A percentile compares a stretch with the other conserved stretches of the same genome.
phyloP scores from a whole-genome alignment of 2,113 vertebrate species.

The Solea senegalensis region DNA sequence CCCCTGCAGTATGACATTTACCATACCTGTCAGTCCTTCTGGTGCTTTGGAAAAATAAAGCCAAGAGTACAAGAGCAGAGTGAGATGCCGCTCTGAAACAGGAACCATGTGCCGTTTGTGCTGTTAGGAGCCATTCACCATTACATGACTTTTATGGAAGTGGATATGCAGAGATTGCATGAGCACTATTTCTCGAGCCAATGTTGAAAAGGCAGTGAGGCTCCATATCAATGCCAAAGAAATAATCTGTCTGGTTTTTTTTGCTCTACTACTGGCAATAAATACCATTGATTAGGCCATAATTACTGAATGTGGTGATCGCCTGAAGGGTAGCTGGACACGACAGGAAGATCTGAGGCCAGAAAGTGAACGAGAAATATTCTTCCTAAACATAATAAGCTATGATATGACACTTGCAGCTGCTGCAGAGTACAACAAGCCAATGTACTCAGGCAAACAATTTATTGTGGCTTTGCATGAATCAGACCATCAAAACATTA shows the following conservation, averaged over 20 bases:
- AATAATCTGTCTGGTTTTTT: slow-evolving; percentile 24
- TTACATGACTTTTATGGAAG: slow-evolving; percentile 36
- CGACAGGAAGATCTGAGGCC: slow-evolving; percentile 15
- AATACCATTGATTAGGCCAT: slow-evolving; percentile 56
- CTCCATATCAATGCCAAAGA: slow-evolving; percentile 1
- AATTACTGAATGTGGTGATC: slow-evolving; percentile 28
- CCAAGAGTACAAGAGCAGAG: slow-evolving; percentile 48
- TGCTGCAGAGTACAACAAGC: slow-evolving; percentile 18
- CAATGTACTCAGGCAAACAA: neutral
- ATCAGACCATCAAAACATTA: slow-evolving; percentile 27
- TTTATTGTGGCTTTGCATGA: slow-evolving; percentile 10
- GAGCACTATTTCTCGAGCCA: slow-evolving; percentile 15
- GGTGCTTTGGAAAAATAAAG: slow-evolving; percentile 40
- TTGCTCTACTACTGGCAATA: slow-evolving; percentile 33
- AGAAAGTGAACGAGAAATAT: slow-evolving; percentile 39
- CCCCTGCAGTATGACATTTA: slow-evolving; percentile 27
- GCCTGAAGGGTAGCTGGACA: slow-evolving; percentile 29
- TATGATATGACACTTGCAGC: slow-evolving; percentile 7
- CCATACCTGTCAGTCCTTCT: slow-evolving; percentile 11
- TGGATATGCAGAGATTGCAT: slow-evolving; percentile 24
- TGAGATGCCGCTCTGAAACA: slow-evolving; percentile 52
- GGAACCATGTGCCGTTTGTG: slow-evolving; percentile 57
- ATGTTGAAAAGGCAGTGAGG: slow-evolving; percentile 35
- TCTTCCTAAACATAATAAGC: slow-evolving; percentile 37
- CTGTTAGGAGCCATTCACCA: slow-evolving; percentile 36